phyloP scores from a whole-genome alignment of 2,797 vertebrate species.

The Dromococcyx pavoninus region DNA sequence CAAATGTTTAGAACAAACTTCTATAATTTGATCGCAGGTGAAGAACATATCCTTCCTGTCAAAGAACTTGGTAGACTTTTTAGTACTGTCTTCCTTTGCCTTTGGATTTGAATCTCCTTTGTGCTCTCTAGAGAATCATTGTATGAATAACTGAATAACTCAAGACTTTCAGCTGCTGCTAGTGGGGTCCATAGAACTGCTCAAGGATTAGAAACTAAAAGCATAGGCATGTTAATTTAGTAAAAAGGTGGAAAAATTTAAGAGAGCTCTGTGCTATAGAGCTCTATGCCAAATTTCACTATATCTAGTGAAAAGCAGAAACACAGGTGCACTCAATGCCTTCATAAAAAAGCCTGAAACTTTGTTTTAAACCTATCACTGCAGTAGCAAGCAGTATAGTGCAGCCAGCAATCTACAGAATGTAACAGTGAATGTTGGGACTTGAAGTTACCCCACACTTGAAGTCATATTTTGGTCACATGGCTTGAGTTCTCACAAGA shows the following conservation, averaged over 20 bases:
- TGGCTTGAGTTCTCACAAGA: not conserved
- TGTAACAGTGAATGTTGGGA: not conserved
- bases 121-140: not conserved
- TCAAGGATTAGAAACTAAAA: not conserved
- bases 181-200: not conserved
- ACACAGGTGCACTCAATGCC: not conserved
- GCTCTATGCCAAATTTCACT: too few relatives aligned
- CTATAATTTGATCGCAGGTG: not conserved
- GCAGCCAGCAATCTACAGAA: not conserved
- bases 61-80: not conserved
- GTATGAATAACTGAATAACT: not conserved
- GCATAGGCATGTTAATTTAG: rapidly evolving
- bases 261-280: not conserved
- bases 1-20: not conserved
- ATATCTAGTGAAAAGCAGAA: not conserved
- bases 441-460: not conserved
- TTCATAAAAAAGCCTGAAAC: not conserved
- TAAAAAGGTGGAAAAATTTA: not conserved
- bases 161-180: not conserved
- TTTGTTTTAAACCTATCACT: not conserved
- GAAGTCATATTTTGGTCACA: not conserved
- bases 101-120: not conserved
- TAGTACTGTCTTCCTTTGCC: not conserved
- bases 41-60: not conserved
- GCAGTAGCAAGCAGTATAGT: not conserved